Evolutionary conservation across 64 coral and sea anemone genomes (phyloP).

Genomic region (Platygyra sinensis): DNA sequence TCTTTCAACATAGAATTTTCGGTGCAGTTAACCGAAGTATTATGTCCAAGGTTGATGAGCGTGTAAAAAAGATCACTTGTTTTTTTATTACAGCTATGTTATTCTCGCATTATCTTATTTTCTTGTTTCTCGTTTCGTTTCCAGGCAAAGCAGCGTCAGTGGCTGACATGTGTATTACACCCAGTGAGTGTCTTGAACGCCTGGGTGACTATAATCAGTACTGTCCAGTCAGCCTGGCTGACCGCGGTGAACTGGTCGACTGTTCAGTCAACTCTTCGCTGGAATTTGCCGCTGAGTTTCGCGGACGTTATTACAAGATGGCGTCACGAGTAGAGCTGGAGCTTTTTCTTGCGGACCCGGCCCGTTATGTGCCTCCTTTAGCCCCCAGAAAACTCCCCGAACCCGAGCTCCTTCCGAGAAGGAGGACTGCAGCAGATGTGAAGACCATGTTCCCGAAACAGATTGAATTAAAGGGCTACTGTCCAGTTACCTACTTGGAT

Average conservation of each 20-base stretch:
- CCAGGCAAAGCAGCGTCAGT: constrained; percentile 89
- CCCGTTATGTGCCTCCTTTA: constrained; percentile 83
- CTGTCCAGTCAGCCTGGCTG: constrained; percentile 92
- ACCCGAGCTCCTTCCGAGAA: constrained; percentile 65
- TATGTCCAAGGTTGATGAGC: too few species aligned
- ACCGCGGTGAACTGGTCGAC: constrained; percentile 90
- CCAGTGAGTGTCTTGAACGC: constrained; percentile 71
- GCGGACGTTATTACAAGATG: constrained; percentile 98
- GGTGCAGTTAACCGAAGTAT: too few species aligned
- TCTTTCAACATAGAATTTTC: too few species aligned
- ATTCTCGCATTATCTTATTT: not conserved
- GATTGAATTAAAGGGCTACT: constrained; percentile 96
- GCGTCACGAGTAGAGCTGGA: constrained; percentile 71
- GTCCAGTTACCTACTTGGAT: constrained; percentile 91
- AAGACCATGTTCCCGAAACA: constrained; percentile 88
- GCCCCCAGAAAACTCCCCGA: constrained; percentile 79
- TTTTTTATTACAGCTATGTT: too few species aligned
- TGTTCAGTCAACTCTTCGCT: constrained; percentile 85
- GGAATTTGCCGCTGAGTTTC: constrained; percentile 90
- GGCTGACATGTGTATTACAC: constrained; percentile 93
- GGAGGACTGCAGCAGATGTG: constrained; percentile 79
- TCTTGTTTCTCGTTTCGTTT: not conserved
- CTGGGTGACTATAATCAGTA: constrained; percentile 91
- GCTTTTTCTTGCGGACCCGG: constrained; percentile 78
- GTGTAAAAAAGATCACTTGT: too few species aligned